Conservation (phyloP, 2,113 vertebrate genomes). For the Ammodramus savannarum region DNA sequence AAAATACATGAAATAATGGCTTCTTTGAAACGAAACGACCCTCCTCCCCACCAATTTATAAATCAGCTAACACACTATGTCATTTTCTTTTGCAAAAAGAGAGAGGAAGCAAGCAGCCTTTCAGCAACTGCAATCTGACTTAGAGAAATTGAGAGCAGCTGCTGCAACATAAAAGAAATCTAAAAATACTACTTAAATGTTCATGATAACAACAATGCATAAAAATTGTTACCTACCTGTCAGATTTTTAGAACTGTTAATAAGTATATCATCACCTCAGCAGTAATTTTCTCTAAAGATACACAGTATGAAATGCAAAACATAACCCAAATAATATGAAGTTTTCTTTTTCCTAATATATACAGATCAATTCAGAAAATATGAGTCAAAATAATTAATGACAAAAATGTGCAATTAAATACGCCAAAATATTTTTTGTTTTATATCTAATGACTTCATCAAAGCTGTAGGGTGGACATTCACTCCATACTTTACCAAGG, state of each 20-base stretch:
- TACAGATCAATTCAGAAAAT: background rate
- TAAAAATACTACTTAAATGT: constrained; percentile 63
- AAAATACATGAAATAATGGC: constrained; percentile 22
- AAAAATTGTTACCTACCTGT: constrained; percentile 41
- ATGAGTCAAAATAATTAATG: background rate
- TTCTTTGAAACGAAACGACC: constrained; percentile 3
- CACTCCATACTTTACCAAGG: background rate
- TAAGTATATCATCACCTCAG: constrained; percentile 24
- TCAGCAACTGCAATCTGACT: constrained; percentile 21
- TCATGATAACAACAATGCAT: background rate
- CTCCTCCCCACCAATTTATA: constrained; percentile 24
- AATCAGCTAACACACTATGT: background rate
- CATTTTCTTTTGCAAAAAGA: constrained; percentile 43
- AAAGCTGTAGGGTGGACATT: background rate
- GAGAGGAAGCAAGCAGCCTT: constrained; percentile 43
- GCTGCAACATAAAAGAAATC: constrained; percentile 56
- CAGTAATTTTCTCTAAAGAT: constrained; percentile 22
- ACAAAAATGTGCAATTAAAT: background rate
- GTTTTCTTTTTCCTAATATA: background rate
- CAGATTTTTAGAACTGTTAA: background rate
- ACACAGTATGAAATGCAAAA: background rate
- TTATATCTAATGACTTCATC: background rate
- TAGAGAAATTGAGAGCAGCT: constrained; percentile 40
- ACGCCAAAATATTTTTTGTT: background rate
- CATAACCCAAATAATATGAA: background rate